phyloP scores from a whole-genome alignment of 1,140 invertebrate genomes.

The Druon quercuslanigerum region DNA sequence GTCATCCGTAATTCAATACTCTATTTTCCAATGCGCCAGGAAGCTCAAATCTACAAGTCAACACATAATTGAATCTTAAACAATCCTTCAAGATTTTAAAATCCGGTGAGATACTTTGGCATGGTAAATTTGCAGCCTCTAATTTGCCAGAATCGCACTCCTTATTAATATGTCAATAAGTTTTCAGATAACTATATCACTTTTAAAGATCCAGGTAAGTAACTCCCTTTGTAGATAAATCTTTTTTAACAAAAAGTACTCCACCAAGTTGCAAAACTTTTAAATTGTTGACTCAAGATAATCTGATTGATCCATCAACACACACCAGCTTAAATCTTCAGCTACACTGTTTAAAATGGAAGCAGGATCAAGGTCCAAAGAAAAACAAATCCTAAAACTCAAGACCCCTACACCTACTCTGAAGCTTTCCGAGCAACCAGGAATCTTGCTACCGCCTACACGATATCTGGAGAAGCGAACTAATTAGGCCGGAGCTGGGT shows the following conservation, averaged over 20 bases:
- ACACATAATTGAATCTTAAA: no score
- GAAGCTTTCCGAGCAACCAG: background rate
- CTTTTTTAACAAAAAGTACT: no score
- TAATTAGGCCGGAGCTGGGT: slow-evolving; percentile 35
- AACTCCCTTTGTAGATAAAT: background rate
- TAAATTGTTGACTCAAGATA: no score
- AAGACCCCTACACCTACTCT: background rate
- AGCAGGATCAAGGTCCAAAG: slow-evolving; percentile 6
- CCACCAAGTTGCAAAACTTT: no score
- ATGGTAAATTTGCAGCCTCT: background rate
- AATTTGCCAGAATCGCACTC: slow-evolving; percentile 18
- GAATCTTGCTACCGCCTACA: background rate
- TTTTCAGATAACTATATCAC: background rate
- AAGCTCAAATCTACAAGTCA: no score
- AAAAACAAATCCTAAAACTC: background rate
- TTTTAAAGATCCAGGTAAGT: background rate
- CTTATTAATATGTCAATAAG: slow-evolving; percentile 16
- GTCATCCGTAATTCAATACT: no score
- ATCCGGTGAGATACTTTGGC: background rate
- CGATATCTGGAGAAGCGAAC: slow-evolving; percentile 14
- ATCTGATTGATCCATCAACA: no score
- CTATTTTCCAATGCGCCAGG: no score
- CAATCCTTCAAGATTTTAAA: no score
- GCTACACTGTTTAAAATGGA: background rate
- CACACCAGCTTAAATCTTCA: no score